These are phyloP conservation scores for Ptilonorhynchus violaceus DNA, from an alignment of 2,113 vertebrate species.

Conservation along the genomic window DNA sequence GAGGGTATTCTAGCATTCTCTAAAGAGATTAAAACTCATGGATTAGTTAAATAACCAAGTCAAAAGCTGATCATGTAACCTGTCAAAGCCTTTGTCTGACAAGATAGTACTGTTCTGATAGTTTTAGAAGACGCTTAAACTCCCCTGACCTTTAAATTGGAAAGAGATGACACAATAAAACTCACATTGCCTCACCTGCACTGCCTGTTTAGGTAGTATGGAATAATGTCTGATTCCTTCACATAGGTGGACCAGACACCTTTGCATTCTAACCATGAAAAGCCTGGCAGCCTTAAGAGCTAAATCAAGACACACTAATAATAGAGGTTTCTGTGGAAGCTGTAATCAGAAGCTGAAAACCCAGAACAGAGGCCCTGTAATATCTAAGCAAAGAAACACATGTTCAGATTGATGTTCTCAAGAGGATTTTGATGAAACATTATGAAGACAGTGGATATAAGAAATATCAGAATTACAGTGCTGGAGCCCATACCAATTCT, in stretches of 20 bases:
- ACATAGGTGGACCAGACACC: no score
- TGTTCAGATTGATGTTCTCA: not conserved
- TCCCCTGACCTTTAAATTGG: not conserved
- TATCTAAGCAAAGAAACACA: not conserved
- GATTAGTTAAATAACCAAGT: not conserved
- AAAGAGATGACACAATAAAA: not conserved
- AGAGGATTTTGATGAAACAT: not conserved
- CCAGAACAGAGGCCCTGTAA: not conserved
- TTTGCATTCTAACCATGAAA: not conserved
- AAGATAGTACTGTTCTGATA: not conserved
- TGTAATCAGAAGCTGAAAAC: not conserved
- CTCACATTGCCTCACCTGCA: not conserved
- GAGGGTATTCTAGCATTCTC: not conserved
- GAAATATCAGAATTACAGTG: not conserved
- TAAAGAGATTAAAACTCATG: not conserved
- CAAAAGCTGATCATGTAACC: not conserved
- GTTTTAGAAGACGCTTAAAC: not conserved
- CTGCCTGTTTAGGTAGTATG: not conserved
- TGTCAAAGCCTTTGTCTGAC: not conserved
- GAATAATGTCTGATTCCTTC: not conserved
- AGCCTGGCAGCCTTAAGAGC: not conserved
- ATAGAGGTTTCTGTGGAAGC: not conserved
- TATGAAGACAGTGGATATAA: not conserved
- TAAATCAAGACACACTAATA: not conserved
- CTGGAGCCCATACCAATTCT: not conserved